Percentiles rank a stretch among this genome's conserved stretches.
Evolutionary conservation across 2,113 vertebrate species (phyloP).

Genomic region (Turnix velox): DNA sequence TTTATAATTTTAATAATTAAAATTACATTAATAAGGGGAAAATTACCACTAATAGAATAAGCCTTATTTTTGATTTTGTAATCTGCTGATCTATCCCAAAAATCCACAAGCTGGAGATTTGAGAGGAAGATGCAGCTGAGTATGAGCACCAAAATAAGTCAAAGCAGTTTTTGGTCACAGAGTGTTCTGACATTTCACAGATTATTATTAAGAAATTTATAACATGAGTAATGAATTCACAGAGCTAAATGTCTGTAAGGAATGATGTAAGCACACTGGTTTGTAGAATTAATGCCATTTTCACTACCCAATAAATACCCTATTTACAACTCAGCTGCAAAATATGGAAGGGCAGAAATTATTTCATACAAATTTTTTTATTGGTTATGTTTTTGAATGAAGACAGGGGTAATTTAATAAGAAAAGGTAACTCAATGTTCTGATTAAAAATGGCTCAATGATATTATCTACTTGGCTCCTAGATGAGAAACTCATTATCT

Average conservation of each 20-base stretch:
- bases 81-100: not conserved
- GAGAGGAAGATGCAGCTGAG: not conserved
- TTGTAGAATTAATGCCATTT: not conserved
- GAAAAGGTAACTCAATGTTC: not conserved
- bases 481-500: not conserved
- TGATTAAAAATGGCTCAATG: not conserved
- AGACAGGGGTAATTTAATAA: not conserved
- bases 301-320: not conserved
- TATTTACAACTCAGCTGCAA: not conserved
- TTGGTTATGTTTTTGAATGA: not conserved
- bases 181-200: slow-evolving; percentile 63
- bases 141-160: slow-evolving; percentile 58
- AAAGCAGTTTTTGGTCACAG: slow-evolving; percentile 73
- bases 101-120: not conserved
- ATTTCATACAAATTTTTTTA: not conserved
- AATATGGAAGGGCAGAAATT: not conserved
- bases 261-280: slow-evolving; percentile 76
- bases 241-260: slow-evolving; percentile 68
- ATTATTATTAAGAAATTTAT: not conserved
- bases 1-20: not conserved
- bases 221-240: slow-evolving; percentile 65
- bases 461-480: not conserved
- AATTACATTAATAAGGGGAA: not conserved
- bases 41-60: not conserved
- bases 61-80: not conserved